Evolutionary conservation across 2,113 vertebrate genomes (phyloP).

Genomic region (Coptodon bakossiorum): DNA sequence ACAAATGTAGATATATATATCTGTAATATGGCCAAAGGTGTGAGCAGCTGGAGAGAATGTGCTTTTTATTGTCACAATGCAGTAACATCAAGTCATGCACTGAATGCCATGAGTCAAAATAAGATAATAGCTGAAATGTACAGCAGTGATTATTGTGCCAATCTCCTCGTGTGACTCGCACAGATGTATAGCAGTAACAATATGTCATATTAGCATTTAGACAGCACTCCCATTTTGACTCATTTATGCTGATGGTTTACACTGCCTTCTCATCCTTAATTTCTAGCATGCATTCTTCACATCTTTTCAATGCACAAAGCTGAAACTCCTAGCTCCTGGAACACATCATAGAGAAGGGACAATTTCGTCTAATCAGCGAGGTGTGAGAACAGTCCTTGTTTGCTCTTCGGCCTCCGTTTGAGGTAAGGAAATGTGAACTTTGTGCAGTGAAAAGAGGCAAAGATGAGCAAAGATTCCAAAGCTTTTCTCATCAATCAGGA

Average conservation of each 20-base stretch:
- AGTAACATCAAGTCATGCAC: slow-evolving; percentile 65
- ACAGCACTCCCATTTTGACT: slow-evolving; percentile 70
- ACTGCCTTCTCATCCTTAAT: slow-evolving; percentile 75
- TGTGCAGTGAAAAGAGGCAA: slow-evolving; percentile 75
- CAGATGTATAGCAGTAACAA: neutral
- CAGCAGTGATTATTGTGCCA: slow-evolving; percentile 1
- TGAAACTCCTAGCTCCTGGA: slow-evolving; percentile 28
- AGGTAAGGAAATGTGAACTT: slow-evolving; percentile 59
- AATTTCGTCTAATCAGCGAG: slow-evolving; percentile 1
- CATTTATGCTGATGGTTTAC: slow-evolving; percentile 63
- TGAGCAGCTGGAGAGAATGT: slow-evolving; percentile 73
- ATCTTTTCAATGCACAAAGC: slow-evolving; percentile 74
- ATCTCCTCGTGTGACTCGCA: neutral
- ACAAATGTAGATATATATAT: slow-evolving; percentile 74
- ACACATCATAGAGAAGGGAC: slow-evolving; percentile 46
- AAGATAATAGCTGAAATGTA: slow-evolving; percentile 45
- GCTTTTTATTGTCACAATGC: slow-evolving; percentile 62
- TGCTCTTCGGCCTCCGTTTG: slow-evolving; percentile 22
- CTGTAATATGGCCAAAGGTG: slow-evolving; percentile 66
- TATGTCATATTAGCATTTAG: neutral
- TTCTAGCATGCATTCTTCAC: slow-evolving; percentile 64
- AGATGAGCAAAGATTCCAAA: slow-evolving; percentile 69
- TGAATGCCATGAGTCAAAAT: slow-evolving; percentile 72
- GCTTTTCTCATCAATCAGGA: slow-evolving; percentile 60
- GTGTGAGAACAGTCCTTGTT: slow-evolving; percentile 21